Base-by-base conservation (phyloP, 2,888 invertebrate species). In the Chloromyia formosa region DNA sequence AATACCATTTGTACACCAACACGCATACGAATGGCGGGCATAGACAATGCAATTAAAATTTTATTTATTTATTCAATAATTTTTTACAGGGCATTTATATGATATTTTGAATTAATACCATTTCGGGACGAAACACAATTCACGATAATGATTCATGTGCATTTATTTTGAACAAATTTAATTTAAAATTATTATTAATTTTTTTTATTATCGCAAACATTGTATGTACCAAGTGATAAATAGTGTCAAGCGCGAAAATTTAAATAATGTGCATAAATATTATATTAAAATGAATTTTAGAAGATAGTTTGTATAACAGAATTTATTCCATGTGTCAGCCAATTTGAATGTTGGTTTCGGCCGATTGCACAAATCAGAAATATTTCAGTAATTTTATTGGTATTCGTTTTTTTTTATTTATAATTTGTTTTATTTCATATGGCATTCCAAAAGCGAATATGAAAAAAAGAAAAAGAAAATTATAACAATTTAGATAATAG, bases 361-460 rank as follows among this genome's bases (percentile, higher is more conserved):
- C 20, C 53, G 23, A 23, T 54, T 45, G 7, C 27, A 35, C 27
- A 35, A 18, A 54, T 27, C 14, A 23, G 22, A 66, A 66, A 22
- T 20, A 14, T 16, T 66, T 14, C n/a, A 20, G 18, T 40, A 71
- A 71, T 35, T 35, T 35, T 35, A 35, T 71, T 58, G 42, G n/a
- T n/a, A n/a, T n/a, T n/a, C n/a, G n/a, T n/a, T n/a, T n/a, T n/a
- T n/a, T 56, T 16, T 71, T 58, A 18, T 58, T 22, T 56, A 71
- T 2, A 35, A 4, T 35, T 35, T 35, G 27, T 35, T 35, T 35
- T 2, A 4, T 56, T 16, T 71, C 40, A 23, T 58, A 40, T 56
- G 58, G 56, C 71, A 71, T 71, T 71, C 71, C 71, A 71, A 58
- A 71, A 71, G 71, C 71, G 71, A 71, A 71, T 71, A 71, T 71